These are phyloP conservation scores for Vireo altiloquus DNA, from an alignment of 2,113 vertebrate genomes.

Conservation along the genomic window DNA sequence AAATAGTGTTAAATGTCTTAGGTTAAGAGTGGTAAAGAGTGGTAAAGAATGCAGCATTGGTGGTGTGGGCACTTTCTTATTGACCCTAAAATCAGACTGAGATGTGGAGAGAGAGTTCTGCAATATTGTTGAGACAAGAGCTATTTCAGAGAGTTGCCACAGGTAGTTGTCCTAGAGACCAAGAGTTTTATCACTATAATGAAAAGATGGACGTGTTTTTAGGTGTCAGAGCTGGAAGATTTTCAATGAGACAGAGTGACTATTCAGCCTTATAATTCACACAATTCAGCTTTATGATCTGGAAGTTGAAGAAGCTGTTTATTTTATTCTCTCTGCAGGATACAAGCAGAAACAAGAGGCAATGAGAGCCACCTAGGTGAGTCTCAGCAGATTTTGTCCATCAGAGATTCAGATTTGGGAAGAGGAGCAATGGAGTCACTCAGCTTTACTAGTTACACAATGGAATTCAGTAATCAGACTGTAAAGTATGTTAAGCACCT, in stretches of 20 bases:
- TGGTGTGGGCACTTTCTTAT: not conserved
- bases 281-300: not conserved
- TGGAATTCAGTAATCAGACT: not conserved
- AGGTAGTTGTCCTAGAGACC: not conserved
- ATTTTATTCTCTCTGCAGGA: not conserved
- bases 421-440: not conserved
- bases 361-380: not conserved
- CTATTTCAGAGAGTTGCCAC: not conserved
- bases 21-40: not conserved
- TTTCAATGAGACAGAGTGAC: not conserved
- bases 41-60: not conserved
- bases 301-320: not conserved
- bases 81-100: not conserved
- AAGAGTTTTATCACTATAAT: not conserved
- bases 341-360: not conserved
- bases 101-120: not conserved
- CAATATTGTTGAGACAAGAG: not conserved
- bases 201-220: not conserved
- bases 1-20: not conserved
- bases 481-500: not conserved
- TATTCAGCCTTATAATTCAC: not conserved
- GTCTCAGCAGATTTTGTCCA: not conserved
- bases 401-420: not conserved
- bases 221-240: not conserved
- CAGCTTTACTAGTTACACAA: not conserved